Evolutionary conservation across 2,888 invertebrate genomes (phyloP).

Genomic region (Beris morrisii): DNA sequence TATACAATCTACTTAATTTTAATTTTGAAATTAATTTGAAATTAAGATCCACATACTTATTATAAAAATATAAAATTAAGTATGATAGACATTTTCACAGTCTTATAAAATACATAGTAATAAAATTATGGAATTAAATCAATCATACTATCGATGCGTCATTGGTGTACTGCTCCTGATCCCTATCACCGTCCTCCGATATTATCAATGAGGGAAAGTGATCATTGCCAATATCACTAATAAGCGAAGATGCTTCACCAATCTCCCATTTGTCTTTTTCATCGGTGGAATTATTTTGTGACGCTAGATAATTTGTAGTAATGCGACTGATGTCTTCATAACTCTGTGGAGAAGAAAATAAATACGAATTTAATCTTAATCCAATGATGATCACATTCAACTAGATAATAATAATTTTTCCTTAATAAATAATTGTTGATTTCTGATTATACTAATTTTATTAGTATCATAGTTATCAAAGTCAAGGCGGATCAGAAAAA

Average conservation of each 20-base stretch:
- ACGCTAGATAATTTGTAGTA: constrained; percentile 42
- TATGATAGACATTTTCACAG: too few relatives aligned
- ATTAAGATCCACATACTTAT: too few relatives aligned
- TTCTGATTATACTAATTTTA: too few relatives aligned
- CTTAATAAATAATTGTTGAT: too few relatives aligned
- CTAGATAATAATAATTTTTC: not conserved
- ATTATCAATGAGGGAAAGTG: constrained; percentile 28
- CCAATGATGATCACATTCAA: not conserved
- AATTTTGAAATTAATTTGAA: too few relatives aligned
- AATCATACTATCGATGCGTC: constrained; percentile 14
- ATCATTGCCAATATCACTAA: constrained; percentile 38
- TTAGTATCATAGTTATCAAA: too few relatives aligned
- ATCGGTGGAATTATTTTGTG: constrained; percentile 36
- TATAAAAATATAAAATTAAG: too few relatives aligned
- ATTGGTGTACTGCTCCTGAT: constrained; percentile 11
- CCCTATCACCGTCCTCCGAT: constrained; percentile 14
- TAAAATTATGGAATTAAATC: too few relatives aligned
- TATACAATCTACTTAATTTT: too few relatives aligned
- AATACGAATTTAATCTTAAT: not conserved
- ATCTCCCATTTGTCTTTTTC: constrained; percentile 34
- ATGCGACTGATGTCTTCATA: constrained; percentile 41
- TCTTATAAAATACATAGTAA: too few relatives aligned
- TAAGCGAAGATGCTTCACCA: constrained; percentile 37
- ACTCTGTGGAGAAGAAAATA: constrained; percentile 41
- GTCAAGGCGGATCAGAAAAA: too few relatives aligned